Base-by-base conservation (phyloP, 2,888 invertebrate genomes). In the Limenitis arthemis region DNA sequence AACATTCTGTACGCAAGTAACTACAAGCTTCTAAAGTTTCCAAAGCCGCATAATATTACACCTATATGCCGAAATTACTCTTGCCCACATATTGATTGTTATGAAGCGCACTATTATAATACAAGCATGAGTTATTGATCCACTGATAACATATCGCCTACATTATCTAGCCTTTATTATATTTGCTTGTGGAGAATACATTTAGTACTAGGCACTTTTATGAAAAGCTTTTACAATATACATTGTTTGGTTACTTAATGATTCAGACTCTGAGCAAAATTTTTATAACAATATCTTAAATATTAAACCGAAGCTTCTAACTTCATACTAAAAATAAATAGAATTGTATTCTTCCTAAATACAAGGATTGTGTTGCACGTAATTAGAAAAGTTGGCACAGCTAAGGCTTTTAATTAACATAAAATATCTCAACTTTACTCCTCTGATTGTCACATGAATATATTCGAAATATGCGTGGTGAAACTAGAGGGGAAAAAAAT, bases 71-170 rank as follows among this genome's bases (percentile, higher is more conserved):
- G 32, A 47, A 47, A 47, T 40, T 33, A 47, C 41, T 38, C 44
- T 54, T 36, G 47, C 56, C 55, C 54, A 60, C 55, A 47, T 34
- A 44, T 51, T 47, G 34, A 50, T 44, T 49, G 32, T 36, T 53
- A 46, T 47, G 53, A 44, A 42, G 30, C 53, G 33, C 51, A 46
- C 47, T 54, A 54, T 58, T 65, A 66, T 73, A 66, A 72, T 71
- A 72, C 73, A 71, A 69, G 70, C 69, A 70, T 61, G 64, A 69
- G 75, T 68, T 84, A 84, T 84, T 77, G 83, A 84, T 83, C 80
- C 69, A 61, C 60, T 65, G 82, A 83, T 84, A 79, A 64, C 67
- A 73, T 83, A 83, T 84, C 84, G 70, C 63, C 50, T 63, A 66
- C 70, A 70, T 77, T 82, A 80, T 80, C 59, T 59, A 58, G 54